Conservation (phyloP, 2,888 invertebrate species). For the Pandemis cinnamomeana region DNA sequence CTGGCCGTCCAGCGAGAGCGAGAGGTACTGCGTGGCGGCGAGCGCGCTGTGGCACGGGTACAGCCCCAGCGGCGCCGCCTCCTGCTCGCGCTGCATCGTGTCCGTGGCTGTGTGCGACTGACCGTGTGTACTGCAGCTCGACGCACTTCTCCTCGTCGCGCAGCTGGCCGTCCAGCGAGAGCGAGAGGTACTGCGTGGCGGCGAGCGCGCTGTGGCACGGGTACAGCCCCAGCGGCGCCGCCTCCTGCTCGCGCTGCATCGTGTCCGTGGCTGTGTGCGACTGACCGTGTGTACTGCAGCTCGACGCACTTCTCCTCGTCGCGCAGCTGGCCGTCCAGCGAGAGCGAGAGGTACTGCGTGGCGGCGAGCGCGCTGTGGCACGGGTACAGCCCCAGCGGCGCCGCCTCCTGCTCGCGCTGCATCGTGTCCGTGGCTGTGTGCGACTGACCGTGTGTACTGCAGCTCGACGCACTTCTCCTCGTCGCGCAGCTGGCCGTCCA, state of each 20-base stretch:
- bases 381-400: constrained; percentile 89
- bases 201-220: constrained; percentile 87
- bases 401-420: constrained; percentile 87
- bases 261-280: constrained; percentile 86
- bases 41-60: constrained; percentile 89
- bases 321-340: constrained; percentile 88
- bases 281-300: constrained; percentile 74
- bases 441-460: constrained; percentile 68
- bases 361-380: constrained; percentile 87
- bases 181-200: constrained; percentile 90
- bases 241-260: constrained; percentile 87
- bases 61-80: constrained; percentile 88
- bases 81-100: constrained; percentile 88
- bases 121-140: constrained; percentile 80
- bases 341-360: constrained; percentile 91
- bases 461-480: constrained; percentile 91
- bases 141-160: constrained; percentile 92
- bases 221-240: constrained; percentile 90
- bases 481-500: constrained; percentile 88
- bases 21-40: constrained; percentile 89
- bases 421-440: constrained; percentile 87
- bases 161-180: constrained; percentile 88
- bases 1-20: constrained; percentile 88
- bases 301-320: constrained; percentile 92
- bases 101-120: constrained; percentile 80